These are phyloP conservation scores for Triplophysa siluroides DNA, from an alignment of 2,113 vertebrate species.

Conservation along the genomic window DNA sequence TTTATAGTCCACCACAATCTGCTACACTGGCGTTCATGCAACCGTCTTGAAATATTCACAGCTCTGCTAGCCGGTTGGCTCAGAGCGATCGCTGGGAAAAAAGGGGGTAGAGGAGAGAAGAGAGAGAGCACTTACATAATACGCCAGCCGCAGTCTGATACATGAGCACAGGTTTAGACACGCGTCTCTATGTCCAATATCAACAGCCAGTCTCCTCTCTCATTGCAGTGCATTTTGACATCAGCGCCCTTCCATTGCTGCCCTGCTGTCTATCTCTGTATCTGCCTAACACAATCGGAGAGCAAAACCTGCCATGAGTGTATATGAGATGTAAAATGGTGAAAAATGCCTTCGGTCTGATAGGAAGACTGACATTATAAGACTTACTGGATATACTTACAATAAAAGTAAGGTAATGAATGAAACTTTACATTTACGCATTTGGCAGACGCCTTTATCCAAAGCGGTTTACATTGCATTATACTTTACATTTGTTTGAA, in stretches of 20 bases:
- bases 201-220: conserved; percentile 6
- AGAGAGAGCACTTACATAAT: conserved; percentile 53
- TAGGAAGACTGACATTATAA: too few species aligned
- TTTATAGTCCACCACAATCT: conserved; percentile 74
- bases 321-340: neutral
- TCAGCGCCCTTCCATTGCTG: neutral
- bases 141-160: conserved; percentile 33
- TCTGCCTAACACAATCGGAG: conserved; percentile 1
- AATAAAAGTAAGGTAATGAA: too few species aligned
- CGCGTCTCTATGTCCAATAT: conserved; percentile 2
- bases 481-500: too few species aligned
- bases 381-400: too few species aligned
- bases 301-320: neutral
- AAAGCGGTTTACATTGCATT: too few species aligned
- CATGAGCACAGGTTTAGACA: conserved; percentile 42
- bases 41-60: conserved; percentile 60
- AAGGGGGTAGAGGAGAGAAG: conserved; percentile 11
- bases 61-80: conserved; percentile 41
- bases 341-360: too few species aligned
- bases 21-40: conserved; percentile 64
- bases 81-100: conserved; percentile 21
- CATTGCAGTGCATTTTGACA: conserved; percentile 15
- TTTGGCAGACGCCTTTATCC: too few species aligned
- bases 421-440: too few species aligned
- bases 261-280: conserved; percentile 12